Base-by-base conservation (phyloP, 2,888 invertebrate genomes). In the Serripes groenlandicus region DNA sequence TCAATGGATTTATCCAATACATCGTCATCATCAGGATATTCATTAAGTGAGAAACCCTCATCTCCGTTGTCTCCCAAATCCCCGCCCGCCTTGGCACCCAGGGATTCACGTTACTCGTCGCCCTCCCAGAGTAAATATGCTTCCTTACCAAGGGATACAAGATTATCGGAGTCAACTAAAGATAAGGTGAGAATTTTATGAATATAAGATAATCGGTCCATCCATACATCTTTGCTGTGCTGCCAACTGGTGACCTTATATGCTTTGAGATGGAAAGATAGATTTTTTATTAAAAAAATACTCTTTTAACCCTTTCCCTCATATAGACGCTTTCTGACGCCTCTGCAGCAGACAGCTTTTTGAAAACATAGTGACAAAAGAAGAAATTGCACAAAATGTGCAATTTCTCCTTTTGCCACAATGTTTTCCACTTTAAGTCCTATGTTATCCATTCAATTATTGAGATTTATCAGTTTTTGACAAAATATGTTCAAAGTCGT, bases 51-150 rank as follows among this genome's bases (percentile, higher is more conserved):
- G 70, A 78, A 76, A 26, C 80, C 80, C 5, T 37, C 73, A 3
- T 78, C 81, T 0, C 85, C 85, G 1, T 56, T 78, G 35, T 82
- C 85, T 5, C 85, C 85, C 3, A 85, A 78, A 52, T 58, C 85
- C 35, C 83, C 86, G 23, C 78, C 83, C 35, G 86, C 86, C 42
- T 66, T 86, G 37, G 49, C 71, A n/a, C 86, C 86, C n/a, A 72
- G 58, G 42, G 84, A 77, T 28, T 71, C 80, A 34, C 56, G 84
- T 32, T 79, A 30, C 56, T 21, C 66, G 11, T 66, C 66, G 18
- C n/a, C 42, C 4, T 66, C 66, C 23, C 66, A 66, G 26, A n/a
- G 21, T 7, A 66, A 42, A 42, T 66, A 66, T 66, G 66, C 42
- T 7, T 66, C 66, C 23, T 28, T 66, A 28, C 66, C 66, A 23